Evolutionary conservation across 2,888 invertebrate genomes (phyloP).

Genomic region (Sphaerophoria taeniata): DNA sequence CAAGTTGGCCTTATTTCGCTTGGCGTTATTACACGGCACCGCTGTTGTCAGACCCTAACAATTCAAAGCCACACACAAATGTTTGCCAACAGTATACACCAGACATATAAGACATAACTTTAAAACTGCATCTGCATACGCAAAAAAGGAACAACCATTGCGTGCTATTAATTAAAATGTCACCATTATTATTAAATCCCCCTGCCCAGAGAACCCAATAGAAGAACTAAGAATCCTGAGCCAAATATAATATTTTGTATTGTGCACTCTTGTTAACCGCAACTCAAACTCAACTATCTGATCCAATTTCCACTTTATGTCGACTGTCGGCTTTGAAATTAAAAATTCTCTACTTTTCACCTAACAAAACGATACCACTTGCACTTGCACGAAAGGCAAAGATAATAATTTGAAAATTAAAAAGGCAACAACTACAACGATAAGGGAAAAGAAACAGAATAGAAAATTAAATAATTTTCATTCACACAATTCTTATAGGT

Average conservation of each 20-base stretch:
- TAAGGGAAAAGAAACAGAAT: background rate
- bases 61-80: background rate
- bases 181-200: slow-evolving; percentile 41
- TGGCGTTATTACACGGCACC: too few species aligned
- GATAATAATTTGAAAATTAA: slow-evolving; percentile 7
- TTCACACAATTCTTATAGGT: slow-evolving; percentile 15
- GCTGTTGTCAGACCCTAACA: background rate
- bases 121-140: slow-evolving; percentile 24
- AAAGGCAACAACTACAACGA: slow-evolving; percentile 15
- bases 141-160: slow-evolving; percentile 28
- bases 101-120: too few species aligned
- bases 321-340: too few species aligned
- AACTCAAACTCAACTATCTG: background rate
- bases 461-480: slow-evolving; percentile 46
- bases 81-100: too few species aligned
- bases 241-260: slow-evolving; percentile 12
- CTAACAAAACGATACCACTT: slow-evolving; percentile 34
- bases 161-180: slow-evolving; percentile 55
- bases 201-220: background rate
- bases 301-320: slow-evolving; percentile 40
- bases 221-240: slow-evolving; percentile 5
- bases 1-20: too few species aligned
- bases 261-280: background rate
- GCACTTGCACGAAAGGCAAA: slow-evolving; percentile 25
- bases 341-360: slow-evolving; percentile 4